Percentiles rank a stretch among this genome's conserved stretches.
phyloP scores from a whole-genome alignment of 2,797 vertebrate species.

The Enteromius treurensis region DNA sequence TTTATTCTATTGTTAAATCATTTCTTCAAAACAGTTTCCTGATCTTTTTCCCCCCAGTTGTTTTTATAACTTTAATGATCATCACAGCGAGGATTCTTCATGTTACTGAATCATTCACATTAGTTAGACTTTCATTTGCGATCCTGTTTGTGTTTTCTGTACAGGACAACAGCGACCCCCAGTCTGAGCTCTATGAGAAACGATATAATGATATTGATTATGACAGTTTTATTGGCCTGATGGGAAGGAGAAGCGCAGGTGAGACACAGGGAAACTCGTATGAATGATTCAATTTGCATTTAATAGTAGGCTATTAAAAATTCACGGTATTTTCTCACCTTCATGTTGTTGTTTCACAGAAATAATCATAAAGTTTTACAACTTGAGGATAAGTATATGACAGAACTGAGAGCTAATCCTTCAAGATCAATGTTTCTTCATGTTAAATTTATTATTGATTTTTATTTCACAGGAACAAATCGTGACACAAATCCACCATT shows the following conservation, averaged over 20 bases:
- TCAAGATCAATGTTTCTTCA: background rate
- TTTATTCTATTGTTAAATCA: background rate
- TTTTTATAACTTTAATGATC: background rate
- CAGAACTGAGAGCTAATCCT: background rate
- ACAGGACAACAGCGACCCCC: slow-evolving; percentile 29
- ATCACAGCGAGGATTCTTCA: background rate
- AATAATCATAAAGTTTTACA: background rate
- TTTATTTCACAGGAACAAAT: slow-evolving; percentile 54
- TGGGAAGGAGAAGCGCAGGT: slow-evolving; percentile 71
- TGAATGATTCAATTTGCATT: slow-evolving; percentile 5
- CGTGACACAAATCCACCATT: background rate
- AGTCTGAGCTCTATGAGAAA: slow-evolving; percentile 53
- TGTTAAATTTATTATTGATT: background rate
- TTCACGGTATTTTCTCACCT: background rate
- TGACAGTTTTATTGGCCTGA: slow-evolving; percentile 73
- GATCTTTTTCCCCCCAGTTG: background rate
- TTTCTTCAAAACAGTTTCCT: background rate
- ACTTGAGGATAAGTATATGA: background rate
- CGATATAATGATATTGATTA: slow-evolving; percentile 64
- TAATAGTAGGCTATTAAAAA: background rate
- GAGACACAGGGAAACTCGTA: slow-evolving; percentile 24
- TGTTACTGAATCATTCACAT: slow-evolving; percentile 24
- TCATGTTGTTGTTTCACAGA: background rate
- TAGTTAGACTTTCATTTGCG: slow-evolving; percentile 3
- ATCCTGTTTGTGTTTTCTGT: slow-evolving; percentile 13